Percentiles rank a stretch among this genome's conserved stretches.
phyloP scores from a whole-genome alignment of 2,113 vertebrate species.

The Alouatta palliata region DNA sequence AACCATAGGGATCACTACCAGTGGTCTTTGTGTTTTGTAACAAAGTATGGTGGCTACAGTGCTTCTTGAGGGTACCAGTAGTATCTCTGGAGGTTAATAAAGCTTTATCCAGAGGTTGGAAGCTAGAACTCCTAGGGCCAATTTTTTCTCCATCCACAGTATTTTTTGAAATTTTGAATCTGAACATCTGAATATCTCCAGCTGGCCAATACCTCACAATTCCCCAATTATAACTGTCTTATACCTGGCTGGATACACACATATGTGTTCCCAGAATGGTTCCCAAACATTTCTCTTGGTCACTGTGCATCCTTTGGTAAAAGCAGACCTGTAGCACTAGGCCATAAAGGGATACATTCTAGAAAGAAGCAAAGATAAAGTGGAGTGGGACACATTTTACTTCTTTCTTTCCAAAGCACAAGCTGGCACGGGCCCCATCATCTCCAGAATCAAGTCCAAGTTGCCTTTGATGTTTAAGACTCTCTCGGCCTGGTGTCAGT shows the following conservation, averaged over 20 bases:
- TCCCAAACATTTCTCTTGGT: background rate
- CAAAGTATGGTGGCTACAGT: slow-evolving; percentile 78
- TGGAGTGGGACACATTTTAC: slow-evolving; percentile 41
- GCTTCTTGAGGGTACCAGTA: slow-evolving; percentile 76
- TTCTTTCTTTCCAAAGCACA: background rate
- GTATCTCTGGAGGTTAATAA: slow-evolving; percentile 72
- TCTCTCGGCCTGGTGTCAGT: background rate
- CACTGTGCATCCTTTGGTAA: slow-evolving; percentile 41
- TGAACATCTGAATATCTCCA: background rate
- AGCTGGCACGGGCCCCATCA: background rate
- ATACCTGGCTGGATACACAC: background rate
- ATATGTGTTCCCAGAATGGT: too few relatives aligned
- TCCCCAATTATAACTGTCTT: background rate
- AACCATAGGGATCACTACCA: slow-evolving; percentile 74
- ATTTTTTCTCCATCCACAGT: background rate
- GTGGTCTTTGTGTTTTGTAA: slow-evolving; percentile 75
- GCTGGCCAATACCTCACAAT: background rate
- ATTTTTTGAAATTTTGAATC: background rate
- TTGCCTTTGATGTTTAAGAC: background rate
- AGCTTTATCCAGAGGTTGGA: background rate
- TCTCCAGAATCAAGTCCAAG: background rate
- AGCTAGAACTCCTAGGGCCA: background rate
- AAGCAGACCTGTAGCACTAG: slow-evolving; percentile 73
- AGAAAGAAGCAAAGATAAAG: slow-evolving; percentile 66
- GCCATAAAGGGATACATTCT: slow-evolving; percentile 56